Evolutionary conservation across 2,888 invertebrate species (phyloP), one percentile per base, ranked within the genome.

Genomic region (Hyposoter dolosus): DNA sequence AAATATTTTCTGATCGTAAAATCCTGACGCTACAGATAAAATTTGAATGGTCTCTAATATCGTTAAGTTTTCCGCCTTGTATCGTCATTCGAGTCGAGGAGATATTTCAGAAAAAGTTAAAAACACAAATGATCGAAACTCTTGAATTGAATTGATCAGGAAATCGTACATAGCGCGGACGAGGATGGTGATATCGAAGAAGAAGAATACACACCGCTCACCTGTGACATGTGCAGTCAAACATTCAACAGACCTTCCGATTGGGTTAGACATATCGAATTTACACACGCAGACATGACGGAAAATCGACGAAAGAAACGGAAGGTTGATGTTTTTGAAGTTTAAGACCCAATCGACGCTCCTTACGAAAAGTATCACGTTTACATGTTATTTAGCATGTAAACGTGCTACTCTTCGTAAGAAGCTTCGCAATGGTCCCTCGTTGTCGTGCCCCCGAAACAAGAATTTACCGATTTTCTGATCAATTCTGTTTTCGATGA

Each of bases 141-240:
- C 17, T 32, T 43, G 45, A 32, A 32, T 40, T n/a, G 72, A 80
- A 28, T 69, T 83, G 12, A 65, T 71, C 63, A 94, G 94, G 94
- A 94, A 90, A 94, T 94, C 83, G 93, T 94, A 40, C 94, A 94
- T 69, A 94, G 94, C 83, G 94, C 94, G n/a, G 94, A 94, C 83
- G 94, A 94, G 86, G 95, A 95, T 10, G 94, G 93, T 10, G 93
- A 93, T 17, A 93, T 95, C 83, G 96, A 96, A 83, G 95, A 96
- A 85, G 94, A 95, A 83, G 91, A 95, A 93, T 97, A 97, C 93
- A 97, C 97, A 35, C 97, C 97, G 65, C 94, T 98, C 89, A 96
- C 97, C 15, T 98, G 98, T 94, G 98, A 98, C 94, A 95, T 97
- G 92, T 98, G 98, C 93, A 97, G 97, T 90, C 97, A 97, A 95